Conservation (phyloP, 2,113 vertebrate genomes). For the Hydrolagus affinis region DNA sequence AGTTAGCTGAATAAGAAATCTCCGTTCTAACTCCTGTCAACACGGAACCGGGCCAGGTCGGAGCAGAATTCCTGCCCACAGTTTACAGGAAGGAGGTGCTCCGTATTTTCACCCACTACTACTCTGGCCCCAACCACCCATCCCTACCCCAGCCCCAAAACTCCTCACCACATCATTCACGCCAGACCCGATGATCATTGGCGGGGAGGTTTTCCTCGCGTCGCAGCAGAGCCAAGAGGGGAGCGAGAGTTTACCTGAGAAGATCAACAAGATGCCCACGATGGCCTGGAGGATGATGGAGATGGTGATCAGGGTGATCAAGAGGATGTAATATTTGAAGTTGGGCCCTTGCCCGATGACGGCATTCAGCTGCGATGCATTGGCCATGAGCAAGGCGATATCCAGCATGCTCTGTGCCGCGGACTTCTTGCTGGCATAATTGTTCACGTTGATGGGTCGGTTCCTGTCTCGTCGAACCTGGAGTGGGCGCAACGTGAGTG, state of each 20-base stretch:
- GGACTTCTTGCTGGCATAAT: conserved; percentile 95
- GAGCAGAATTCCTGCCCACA: too few species aligned
- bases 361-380: conserved; percentile 89
- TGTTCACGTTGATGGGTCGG: conserved; percentile 77
- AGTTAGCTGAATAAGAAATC: too few species aligned
- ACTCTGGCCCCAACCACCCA: too few species aligned
- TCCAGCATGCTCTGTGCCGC: conserved; percentile 95
- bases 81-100: too few species aligned
- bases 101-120: too few species aligned
- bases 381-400: conserved; percentile 90
- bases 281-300: conserved; percentile 75
- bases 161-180: too few species aligned
- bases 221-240: too few species aligned
- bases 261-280: conserved; percentile 86
- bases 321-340: conserved; percentile 67
- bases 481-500: not conserved
- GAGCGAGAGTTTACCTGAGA: conserved; percentile 77
- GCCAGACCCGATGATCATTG: too few species aligned
- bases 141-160: too few species aligned
- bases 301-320: conserved; percentile 77
- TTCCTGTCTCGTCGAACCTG: conserved; percentile 35
- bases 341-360: conserved; percentile 74
- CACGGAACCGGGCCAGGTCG: too few species aligned
- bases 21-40: too few species aligned
- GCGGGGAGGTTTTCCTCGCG: too few species aligned